Conservation (phyloP, 2,113 vertebrate genomes). For the Arenaria interpres region DNA sequence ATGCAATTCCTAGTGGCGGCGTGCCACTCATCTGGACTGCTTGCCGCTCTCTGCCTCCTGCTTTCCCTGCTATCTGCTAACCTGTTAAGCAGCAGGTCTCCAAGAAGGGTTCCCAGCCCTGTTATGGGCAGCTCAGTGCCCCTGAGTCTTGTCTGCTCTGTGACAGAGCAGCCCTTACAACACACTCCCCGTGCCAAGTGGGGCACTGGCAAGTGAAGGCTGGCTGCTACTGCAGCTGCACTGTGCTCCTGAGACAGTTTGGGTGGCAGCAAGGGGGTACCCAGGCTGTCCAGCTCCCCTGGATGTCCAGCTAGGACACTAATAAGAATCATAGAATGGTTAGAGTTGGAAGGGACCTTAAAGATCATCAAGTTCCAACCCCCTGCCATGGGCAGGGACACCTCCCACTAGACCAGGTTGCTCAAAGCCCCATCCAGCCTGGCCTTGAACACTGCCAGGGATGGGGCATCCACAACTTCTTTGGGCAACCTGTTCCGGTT, state of each 20-base stretch:
- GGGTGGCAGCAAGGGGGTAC: background rate
- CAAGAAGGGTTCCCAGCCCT: background rate
- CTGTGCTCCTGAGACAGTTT: background rate
- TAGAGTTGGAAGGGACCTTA: too few relatives aligned
- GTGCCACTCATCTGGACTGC: background rate
- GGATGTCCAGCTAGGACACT: too few relatives aligned
- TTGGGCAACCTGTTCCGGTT: too few relatives aligned
- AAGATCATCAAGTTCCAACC: too few relatives aligned
- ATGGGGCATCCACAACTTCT: too few relatives aligned
- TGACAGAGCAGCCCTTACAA: background rate
- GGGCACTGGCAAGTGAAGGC: fast-evolving
- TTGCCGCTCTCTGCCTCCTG: background rate
- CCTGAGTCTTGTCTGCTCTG: fast-evolving
- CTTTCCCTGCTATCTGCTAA: background rate
- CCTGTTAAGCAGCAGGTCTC: background rate
- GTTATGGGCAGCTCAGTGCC: background rate
- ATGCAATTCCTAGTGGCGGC: background rate
- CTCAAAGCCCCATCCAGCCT: too few relatives aligned
- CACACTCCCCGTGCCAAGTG: background rate
- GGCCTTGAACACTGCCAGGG: too few relatives aligned
- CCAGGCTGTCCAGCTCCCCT: background rate
- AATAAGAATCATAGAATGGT: too few relatives aligned
- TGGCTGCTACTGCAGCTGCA: background rate
- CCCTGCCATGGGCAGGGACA: too few relatives aligned
- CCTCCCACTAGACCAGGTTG: too few relatives aligned